Percentiles rank a stretch among this genome's conserved stretches.
Evolutionary conservation across 64 coral and sea anemone genomes (phyloP).

Genomic region (Exaiptasia diaphana): DNA sequence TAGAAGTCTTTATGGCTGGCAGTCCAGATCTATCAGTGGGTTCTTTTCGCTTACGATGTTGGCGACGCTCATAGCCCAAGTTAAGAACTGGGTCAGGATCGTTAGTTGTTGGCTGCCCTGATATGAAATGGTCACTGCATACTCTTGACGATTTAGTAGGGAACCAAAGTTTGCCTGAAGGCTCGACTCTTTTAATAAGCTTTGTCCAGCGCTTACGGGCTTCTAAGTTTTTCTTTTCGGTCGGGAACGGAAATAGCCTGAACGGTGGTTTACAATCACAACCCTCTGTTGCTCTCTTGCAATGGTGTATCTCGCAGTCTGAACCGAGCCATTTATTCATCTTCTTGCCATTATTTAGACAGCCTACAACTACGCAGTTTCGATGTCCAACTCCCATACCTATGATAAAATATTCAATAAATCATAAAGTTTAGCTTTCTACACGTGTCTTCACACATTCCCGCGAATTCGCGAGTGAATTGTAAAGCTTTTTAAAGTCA

Average conservation of each 20-base stretch:
- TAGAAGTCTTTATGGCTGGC: neutral
- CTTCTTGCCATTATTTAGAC: slow-evolving; percentile 44
- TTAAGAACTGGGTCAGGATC: slow-evolving; percentile 22
- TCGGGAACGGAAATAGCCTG: slow-evolving; percentile 61
- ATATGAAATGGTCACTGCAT: slow-evolving; percentile 35
- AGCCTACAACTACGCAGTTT: slow-evolving; percentile 50
- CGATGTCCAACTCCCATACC: slow-evolving; percentile 44
- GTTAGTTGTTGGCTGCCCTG: slow-evolving; percentile 21
- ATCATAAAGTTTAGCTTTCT: neutral
- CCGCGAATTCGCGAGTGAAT: too few species aligned
- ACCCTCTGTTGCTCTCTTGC: neutral
- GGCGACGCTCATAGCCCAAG: slow-evolving; percentile 7
- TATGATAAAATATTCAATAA: neutral
- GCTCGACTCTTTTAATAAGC: slow-evolving; percentile 24
- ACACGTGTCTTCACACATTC: too few species aligned
- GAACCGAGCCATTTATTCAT: slow-evolving; percentile 29
- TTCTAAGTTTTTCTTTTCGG: slow-evolving; percentile 10
- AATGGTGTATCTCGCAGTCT: slow-evolving; percentile 1
- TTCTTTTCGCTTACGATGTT: neutral
- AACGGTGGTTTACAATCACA: slow-evolving; percentile 56
- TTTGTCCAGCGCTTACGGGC: slow-evolving; percentile 16
- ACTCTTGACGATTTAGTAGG: slow-evolving; percentile 36
- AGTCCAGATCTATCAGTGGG: neutral
- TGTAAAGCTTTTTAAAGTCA: too few species aligned
- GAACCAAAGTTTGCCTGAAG: slow-evolving; percentile 24